Conservation (phyloP, 1,140 invertebrate species). For the Mizuhopecten yessoensis region DNA sequence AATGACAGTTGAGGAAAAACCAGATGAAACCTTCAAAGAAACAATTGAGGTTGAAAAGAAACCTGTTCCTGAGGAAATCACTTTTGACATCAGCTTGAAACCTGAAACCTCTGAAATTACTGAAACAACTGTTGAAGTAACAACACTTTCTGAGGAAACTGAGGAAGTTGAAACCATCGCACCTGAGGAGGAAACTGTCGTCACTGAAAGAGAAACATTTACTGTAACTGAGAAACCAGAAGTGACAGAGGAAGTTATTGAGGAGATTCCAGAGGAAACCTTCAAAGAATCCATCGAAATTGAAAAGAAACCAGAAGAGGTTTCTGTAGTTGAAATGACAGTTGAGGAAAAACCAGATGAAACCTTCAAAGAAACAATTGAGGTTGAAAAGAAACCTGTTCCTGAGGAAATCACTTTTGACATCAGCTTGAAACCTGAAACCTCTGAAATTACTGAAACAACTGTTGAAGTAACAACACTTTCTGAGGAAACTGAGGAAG, state of each 20-base stretch:
- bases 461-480: conserved; percentile 8
- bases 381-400: conserved; percentile 15
- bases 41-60: conserved; percentile 50
- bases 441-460: neutral
- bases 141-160: conserved; percentile 49
- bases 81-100: conserved; percentile 51
- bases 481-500: conserved; percentile 40
- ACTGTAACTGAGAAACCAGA: conserved; percentile 53
- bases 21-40: neutral
- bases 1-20: neutral
- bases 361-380: conserved; percentile 43
- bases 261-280: conserved; percentile 45
- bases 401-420: neutral
- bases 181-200: conserved; percentile 51
- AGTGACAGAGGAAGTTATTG: conserved; percentile 46
- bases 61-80: conserved; percentile 36
- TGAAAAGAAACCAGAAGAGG: conserved; percentile 61
- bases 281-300: conserved; percentile 62
- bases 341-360: neutral
- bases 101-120: conserved; percentile 36
- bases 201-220: conserved; percentile 51
- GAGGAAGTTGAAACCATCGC: conserved; percentile 46
- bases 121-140: conserved; percentile 49
- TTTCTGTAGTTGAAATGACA: neutral
- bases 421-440: neutral